Evolutionary conservation across 2,888 invertebrate genomes (phyloP).

Genomic region (Nebria salina): DNA sequence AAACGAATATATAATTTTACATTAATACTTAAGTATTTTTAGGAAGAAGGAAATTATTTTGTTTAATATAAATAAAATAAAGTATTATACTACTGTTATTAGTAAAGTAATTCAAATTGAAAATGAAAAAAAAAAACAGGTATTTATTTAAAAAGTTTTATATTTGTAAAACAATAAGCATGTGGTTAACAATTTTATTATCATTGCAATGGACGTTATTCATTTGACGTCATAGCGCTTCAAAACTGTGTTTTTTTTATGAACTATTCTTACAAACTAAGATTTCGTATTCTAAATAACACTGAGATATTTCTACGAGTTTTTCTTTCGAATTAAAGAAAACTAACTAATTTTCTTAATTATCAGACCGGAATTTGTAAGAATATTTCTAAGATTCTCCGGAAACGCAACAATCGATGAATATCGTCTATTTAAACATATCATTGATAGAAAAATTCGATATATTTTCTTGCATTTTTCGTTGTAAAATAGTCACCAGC

Average conservation of each 20-base stretch:
- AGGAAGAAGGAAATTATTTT: too few species aligned
- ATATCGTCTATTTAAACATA: not conserved
- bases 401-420: not conserved
- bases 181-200: not conserved
- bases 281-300: not conserved
- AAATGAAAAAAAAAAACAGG: not conserved
- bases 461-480: not conserved
- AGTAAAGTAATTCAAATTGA: not conserved
- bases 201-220: not conserved
- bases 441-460: not conserved
- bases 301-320: not conserved
- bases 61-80: too few species aligned
- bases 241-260: not conserved
- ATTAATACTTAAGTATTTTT: too few species aligned
- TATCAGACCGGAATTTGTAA: not conserved
- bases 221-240: not conserved
- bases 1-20: too few species aligned
- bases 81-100: not conserved
- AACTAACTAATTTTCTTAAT: not conserved
- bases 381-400: not conserved
- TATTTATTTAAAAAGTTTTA: conserved; percentile 1
- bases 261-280: not conserved
- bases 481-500: not conserved
- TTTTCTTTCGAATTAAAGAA: not conserved
- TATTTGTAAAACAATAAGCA: conserved; percentile 1